A percentile compares a stretch with the other conserved stretches of the same genome.
These are phyloP conservation scores for Agrochola circellaris DNA, from an alignment of 2,888 invertebrate genomes.

Conservation along the genomic window DNA sequence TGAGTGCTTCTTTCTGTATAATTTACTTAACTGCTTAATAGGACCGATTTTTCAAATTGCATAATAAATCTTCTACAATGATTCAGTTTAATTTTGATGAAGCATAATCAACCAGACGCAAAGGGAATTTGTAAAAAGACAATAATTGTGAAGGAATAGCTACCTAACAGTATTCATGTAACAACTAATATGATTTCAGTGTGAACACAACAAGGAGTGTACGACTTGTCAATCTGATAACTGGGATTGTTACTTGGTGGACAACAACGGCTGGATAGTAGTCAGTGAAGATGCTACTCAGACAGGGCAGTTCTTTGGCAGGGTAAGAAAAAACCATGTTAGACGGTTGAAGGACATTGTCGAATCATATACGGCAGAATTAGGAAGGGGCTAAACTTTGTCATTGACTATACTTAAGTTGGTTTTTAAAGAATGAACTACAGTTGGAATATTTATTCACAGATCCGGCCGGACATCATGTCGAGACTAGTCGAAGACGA, in stretches of 20 bases:
- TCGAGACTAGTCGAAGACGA: slow-evolving; percentile 93
- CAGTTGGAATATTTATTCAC: slow-evolving; percentile 39
- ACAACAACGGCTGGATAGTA: slow-evolving; percentile 97
- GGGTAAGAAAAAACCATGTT: slow-evolving; percentile 83
- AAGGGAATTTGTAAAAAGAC: not conserved
- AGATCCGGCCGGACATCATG: slow-evolving; percentile 94
- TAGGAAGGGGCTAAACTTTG: not conserved
- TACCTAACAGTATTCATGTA: not conserved
- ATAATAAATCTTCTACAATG: not conserved
- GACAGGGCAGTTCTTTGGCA: slow-evolving; percentile 97
- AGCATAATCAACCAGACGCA: not conserved
- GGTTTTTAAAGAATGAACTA: not conserved
- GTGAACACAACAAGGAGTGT: slow-evolving; percentile 87
- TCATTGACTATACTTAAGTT: not conserved
- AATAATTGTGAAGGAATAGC: not conserved
- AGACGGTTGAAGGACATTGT: not conserved
- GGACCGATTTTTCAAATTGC: not conserved
- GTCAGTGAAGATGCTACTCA: slow-evolving; percentile 93
- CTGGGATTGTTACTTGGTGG: slow-evolving; percentile 95
- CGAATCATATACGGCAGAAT: not conserved
- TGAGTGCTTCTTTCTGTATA: slow-evolving; percentile 77
- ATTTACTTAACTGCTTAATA: not conserved
- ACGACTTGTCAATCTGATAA: slow-evolving; percentile 90
- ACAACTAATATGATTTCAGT: slow-evolving; percentile 76
- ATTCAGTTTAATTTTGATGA: not conserved